Percentiles rank a stretch among this genome's conserved stretches.
Conservation (phyloP, 2,113 vertebrate genomes). For the Urocitellus parryii region DNA sequence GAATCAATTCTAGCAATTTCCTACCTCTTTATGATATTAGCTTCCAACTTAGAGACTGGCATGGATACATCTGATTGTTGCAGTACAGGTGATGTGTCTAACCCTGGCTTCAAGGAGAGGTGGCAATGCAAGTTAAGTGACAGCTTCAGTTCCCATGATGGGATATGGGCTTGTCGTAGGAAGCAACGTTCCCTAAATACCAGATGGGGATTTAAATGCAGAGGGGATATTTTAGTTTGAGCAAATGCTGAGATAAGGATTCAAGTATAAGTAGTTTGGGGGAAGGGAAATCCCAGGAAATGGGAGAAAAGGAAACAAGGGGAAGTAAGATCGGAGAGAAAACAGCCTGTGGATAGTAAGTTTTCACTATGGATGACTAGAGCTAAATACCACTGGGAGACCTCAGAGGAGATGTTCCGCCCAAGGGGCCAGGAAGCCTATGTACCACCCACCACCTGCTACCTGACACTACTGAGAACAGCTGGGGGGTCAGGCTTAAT, state of each 20-base stretch:
- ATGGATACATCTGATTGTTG: background rate
- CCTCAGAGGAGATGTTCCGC: background rate
- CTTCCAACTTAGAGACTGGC: background rate
- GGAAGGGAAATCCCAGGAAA: background rate
- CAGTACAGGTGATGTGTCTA: background rate
- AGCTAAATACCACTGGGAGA: background rate
- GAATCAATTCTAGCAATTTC: background rate
- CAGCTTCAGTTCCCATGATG: background rate
- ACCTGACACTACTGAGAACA: background rate
- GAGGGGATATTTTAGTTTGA: background rate
- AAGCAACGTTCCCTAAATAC: background rate
- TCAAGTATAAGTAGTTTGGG: background rate
- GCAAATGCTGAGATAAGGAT: background rate
- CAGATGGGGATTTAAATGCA: background rate
- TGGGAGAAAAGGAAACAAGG: background rate
- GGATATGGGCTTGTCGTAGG: background rate
- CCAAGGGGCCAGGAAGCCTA: too few relatives aligned
- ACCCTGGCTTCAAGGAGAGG: background rate
- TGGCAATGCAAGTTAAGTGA: too few relatives aligned
- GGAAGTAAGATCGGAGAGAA: background rate
- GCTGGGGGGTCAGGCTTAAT: background rate
- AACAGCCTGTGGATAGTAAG: background rate
- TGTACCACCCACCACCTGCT: background rate
- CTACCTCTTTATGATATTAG: background rate
- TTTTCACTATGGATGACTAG: background rate